Evolutionary conservation across 2,888 invertebrate genomes (phyloP).

Genomic region (Plagodis dolabraria): DNA sequence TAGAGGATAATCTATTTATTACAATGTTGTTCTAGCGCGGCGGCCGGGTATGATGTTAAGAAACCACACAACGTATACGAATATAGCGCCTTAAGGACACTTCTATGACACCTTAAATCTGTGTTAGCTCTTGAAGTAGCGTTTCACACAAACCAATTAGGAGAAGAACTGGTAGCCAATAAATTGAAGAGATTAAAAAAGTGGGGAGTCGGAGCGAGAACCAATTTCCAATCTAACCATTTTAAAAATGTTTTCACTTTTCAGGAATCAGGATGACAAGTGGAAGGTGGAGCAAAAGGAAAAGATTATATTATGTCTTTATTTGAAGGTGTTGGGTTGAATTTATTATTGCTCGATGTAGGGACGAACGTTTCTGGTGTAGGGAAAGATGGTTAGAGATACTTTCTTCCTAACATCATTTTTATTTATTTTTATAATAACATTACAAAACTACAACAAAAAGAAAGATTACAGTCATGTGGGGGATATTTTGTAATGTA

Average conservation of each 20-base stretch:
- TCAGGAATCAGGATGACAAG: neutral
- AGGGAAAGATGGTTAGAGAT: too few relatives aligned
- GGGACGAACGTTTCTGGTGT: too few relatives aligned
- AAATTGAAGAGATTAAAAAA: constrained; percentile 41
- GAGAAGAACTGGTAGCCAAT: constrained; percentile 66
- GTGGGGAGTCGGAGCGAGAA: constrained; percentile 14
- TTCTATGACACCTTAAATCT: constrained; percentile 32
- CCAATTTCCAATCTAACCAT: constrained; percentile 23
- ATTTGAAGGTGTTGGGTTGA: too few relatives aligned
- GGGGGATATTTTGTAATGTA: too few relatives aligned
- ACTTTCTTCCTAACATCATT: too few relatives aligned
- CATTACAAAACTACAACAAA: too few relatives aligned
- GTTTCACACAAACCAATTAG: constrained; percentile 67
- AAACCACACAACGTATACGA: neutral
- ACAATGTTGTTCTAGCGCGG: too few relatives aligned
- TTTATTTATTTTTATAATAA: too few relatives aligned
- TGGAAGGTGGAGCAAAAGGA: neutral
- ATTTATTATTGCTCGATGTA: too few relatives aligned
- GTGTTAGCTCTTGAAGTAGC: constrained; percentile 44
- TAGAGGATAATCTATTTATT: neutral
- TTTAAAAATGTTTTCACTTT: constrained; percentile 9
- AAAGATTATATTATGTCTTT: neutral
- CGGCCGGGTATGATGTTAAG: too few relatives aligned
- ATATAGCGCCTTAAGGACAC: neutral
- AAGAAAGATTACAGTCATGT: too few relatives aligned